Evolutionary conservation across 2,113 vertebrate genomes (phyloP).

Genomic region (Mus musculus): GRCm39 chr10:110029501-110030000

Average conservation of each 20-base stretch:
- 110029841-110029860: no score
- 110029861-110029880: no score
- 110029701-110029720: slow-evolving; percentile 2
- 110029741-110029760: background rate
- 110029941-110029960: no score
- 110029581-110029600: slow-evolving; percentile 32
- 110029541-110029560: background rate
- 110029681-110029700: slow-evolving; percentile 14
- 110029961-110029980: no score
- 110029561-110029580: background rate
- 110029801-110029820: background rate
- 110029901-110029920: no score
- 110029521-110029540: background rate
- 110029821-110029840: background rate
- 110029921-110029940: no score
- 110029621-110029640: slow-evolving; percentile 19
- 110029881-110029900: no score
- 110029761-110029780: background rate
- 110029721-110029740: background rate
- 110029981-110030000: no score
- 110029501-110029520: background rate
- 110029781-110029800: background rate
- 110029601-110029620: slow-evolving; percentile 19
- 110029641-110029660: slow-evolving; percentile 10
- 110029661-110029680: background rate